Percentiles rank a stretch among this genome's conserved stretches.
phyloP scores from a whole-genome alignment of 1,140 invertebrate species.

The Xylocopa sonorina region DNA sequence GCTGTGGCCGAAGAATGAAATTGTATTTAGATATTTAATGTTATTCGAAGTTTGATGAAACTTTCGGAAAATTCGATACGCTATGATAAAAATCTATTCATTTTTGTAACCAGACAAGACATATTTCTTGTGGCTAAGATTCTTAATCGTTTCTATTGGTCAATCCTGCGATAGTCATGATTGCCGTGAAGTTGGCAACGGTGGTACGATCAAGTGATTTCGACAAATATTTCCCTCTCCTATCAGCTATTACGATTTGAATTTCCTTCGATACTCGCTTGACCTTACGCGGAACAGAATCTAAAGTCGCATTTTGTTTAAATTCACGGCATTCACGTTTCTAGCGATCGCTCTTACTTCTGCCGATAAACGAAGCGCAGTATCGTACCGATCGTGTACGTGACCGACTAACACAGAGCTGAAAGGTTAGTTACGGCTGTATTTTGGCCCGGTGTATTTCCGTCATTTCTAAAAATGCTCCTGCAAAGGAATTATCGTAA shows the following conservation, averaged over 20 bases:
- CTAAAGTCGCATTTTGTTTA: conserved; percentile 6
- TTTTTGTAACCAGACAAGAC: too few relatives aligned
- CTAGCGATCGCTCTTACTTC: conserved; percentile 26
- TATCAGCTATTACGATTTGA: conserved; percentile 2
- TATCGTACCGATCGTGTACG: conserved; percentile 44
- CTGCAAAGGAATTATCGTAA: neutral
- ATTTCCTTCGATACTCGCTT: conserved; percentile 11
- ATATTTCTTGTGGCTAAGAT: neutral
- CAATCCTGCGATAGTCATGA: neutral
- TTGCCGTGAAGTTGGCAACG: neutral
- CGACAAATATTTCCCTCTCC: neutral
- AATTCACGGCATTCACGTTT: neutral
- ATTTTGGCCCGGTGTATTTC: neutral
- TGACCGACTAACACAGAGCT: conserved; percentile 32
- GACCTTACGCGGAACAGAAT: neutral
- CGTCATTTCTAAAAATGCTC: conserved; percentile 11
- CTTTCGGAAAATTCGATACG: too few relatives aligned
- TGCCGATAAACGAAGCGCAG: conserved; percentile 41
- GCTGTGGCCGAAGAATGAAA: neutral
- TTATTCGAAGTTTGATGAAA: too few relatives aligned
- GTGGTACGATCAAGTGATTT: too few relatives aligned
- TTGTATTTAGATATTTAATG: neutral
- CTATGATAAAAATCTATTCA: too few relatives aligned
- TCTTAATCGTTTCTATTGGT: neutral
- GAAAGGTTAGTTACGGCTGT: conserved; percentile 30